Percentiles rank a stretch among this genome's conserved stretches.
Conservation (phyloP, 2,888 invertebrate species). For the Polia nebulosa region DNA sequence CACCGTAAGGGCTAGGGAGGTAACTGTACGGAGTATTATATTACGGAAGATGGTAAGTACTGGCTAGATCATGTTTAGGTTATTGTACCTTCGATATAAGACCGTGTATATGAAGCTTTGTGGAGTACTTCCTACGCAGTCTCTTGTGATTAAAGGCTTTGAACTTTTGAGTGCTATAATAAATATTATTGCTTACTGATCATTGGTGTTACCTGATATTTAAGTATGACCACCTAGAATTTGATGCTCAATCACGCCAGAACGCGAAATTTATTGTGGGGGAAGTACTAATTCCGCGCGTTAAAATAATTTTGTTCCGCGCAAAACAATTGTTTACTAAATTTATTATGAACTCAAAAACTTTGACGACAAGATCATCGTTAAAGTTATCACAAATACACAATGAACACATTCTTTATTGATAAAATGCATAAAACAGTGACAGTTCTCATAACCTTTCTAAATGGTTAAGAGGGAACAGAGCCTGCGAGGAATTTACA, state of each 20-base stretch:
- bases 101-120: neutral
- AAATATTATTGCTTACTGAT: neutral
- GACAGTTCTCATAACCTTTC: constrained; percentile 6
- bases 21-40: constrained; percentile 43
- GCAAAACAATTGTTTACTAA: too few species aligned
- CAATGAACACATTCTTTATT: neutral
- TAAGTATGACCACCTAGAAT: too few species aligned
- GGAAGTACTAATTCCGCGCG: too few species aligned
- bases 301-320: too few species aligned
- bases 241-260: too few species aligned
- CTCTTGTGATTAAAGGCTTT: neutral
- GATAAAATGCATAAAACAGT: constrained; percentile 23
- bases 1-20: constrained; percentile 41
- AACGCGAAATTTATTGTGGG: too few species aligned
- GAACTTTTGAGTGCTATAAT: constrained; percentile 3
- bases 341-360: too few species aligned
- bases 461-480: too few species aligned
- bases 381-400: neutral
- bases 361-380: too few species aligned
- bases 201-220: too few species aligned
- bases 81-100: neutral
- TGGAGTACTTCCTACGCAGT: constrained; percentile 7
- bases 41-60: constrained; percentile 34
- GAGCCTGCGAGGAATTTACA: too few species aligned
- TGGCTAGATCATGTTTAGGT: constrained; percentile 12